Evolutionary conservation across 2,797 vertebrate genomes (phyloP), one percentile per base, ranked within the genome.

Genomic region (Lagodon rhomboides): DNA sequence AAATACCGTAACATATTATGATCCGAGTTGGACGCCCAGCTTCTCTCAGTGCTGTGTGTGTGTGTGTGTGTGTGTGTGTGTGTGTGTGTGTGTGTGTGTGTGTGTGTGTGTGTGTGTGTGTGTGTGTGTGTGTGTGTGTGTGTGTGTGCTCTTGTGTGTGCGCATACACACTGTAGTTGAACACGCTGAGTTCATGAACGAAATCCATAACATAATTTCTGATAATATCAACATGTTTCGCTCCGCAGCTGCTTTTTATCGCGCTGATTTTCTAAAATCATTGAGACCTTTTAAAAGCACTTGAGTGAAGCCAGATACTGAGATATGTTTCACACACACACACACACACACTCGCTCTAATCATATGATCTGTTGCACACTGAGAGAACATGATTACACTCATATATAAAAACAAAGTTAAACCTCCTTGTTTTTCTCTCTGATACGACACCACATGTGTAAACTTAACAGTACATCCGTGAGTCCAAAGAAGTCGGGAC

Each of bases 261-360:
- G 23, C 60, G 34, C 54, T 69, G 73, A 79, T 75, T 80, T 68
- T 34, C 53, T 46, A 34, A 76, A 87, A 56, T 60, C 25, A 17
- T 23, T n/a, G 17, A 76, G 68, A 72, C 53, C 23, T 79, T 80
- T 76, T 61, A 84, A 86, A 71, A 55, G 43, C 23, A 34, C 34
- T 51, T 64, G 75, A 80, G 59, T 54, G 80, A 88, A 84, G 56
- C 71, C 75, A 87, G 75, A 83, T 75, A 68, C 54, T 20, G 13
- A 62, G 72, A 86, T 61, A 83, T 7, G 60, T 73, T 71, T 66
- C 46, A 50, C 20, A 80, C 71, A 80, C 82, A 78, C 75, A 55
- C 60, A 6, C 75, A 55, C 60, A 6, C 55, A 47, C 69, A 30
- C 34, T 34, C 9, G 7, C 41, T 61, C 60, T 68, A 73, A 85